Percentiles rank a stretch among this genome's conserved stretches.
Evolutionary conservation across 2,888 invertebrate genomes (phyloP).

Genomic region (Synergus gifuensis): DNA sequence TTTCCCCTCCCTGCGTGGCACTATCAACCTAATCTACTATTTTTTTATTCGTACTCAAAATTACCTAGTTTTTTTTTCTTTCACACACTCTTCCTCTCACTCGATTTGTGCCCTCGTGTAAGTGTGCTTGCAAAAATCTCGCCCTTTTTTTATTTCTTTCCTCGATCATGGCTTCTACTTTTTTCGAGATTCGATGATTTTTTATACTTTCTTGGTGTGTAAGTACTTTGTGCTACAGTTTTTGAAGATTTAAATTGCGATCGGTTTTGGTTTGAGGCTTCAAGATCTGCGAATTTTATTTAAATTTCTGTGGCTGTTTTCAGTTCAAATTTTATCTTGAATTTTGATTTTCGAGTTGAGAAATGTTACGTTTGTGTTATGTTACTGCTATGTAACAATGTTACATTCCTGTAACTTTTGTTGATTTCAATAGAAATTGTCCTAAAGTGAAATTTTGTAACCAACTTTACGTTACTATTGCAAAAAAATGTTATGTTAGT

Average conservation of each 20-base stretch:
- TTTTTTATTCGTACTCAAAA: slow-evolving; percentile 28
- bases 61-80: slow-evolving; percentile 25
- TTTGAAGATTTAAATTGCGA: background rate
- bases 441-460: too few relatives aligned
- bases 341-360: too few relatives aligned
- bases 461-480: too few relatives aligned
- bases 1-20: slow-evolving; percentile 33
- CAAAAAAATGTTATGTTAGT: too few relatives aligned
- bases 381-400: too few relatives aligned
- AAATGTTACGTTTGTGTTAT: too few relatives aligned
- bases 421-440: too few relatives aligned
- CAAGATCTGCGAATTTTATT: background rate
- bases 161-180: background rate
- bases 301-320: too few relatives aligned
- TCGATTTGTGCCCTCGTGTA: slow-evolving; percentile 32
- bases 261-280: background rate
- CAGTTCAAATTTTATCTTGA: too few relatives aligned
- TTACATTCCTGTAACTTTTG: too few relatives aligned
- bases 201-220: background rate
- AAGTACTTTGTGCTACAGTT: background rate
- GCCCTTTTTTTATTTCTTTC: background rate
- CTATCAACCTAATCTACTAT: slow-evolving; percentile 37
- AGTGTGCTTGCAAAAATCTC: background rate
- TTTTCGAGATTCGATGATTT: background rate
- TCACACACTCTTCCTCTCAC: slow-evolving; percentile 32